Evolutionary conservation across 1,140 invertebrate genomes (phyloP), one percentile per base, ranked within the genome.

Genomic region (Panagrolaimus sp.): DNA sequence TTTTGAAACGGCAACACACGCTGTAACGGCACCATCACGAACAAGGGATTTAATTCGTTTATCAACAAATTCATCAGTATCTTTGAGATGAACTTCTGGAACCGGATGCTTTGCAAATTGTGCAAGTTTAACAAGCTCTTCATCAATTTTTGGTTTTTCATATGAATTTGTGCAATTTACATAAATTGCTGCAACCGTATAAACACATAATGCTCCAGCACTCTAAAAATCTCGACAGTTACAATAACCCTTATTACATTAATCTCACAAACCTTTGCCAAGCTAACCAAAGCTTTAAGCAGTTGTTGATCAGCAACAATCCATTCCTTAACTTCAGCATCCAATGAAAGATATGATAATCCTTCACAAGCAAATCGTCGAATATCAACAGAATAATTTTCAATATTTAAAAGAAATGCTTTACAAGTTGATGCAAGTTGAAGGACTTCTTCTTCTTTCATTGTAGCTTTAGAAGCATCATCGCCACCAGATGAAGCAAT

Each of bases 101-200:
- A 99, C 91, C 84, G 98, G 96, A 83, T 98, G 95, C 84, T 99
- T 98, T 0, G 96, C 92, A 85, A 97, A 99, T 84, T 98, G 96
- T 0, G 96, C 96, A 66, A 99, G 84, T 84, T 98, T 94, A 6
- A 97, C 76, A 90, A 99, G 90, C 86, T 99, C 96, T 6, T 95
- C 94, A 75, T 94, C 88, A 0, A 98, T 85, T 84, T 99, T 95
- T 84, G 96, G 92, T 84, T 96, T 97, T 69, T 99, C 96, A 81
- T 98, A 98, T 6, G 93, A 92, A 86, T 99, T 99, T 76, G 92
- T 93, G 5, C 98, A 85, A 85, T 99, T 99, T 0, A 98, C 94
- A 70, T 98, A 88, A 14, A 94, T 83, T 7, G 73, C 45, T 2
- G 82, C 78, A 44, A 82, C 65, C 1, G 82, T 80, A 64, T 68